These are phyloP conservation scores for Monoplex corrugatus DNA, from an alignment of 2,888 invertebrate genomes.

Conservation along the genomic window DNA sequence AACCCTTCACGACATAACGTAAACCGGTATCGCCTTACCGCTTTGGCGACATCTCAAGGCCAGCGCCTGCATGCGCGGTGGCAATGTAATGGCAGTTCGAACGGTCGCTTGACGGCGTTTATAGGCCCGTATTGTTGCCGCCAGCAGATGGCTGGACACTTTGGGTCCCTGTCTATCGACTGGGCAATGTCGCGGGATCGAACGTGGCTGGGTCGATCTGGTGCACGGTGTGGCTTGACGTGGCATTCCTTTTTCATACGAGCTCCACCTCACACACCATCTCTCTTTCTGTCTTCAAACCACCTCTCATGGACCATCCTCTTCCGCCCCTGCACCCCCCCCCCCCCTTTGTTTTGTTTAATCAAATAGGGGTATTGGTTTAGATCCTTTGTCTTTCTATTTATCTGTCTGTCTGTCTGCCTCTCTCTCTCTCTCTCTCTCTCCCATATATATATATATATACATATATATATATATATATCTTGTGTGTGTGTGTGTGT, in stretches of 20 bases:
- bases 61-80: background rate
- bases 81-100: background rate
- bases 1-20: conserved; percentile 34
- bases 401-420: conserved; percentile 3
- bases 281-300: no score
- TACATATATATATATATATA: no score
- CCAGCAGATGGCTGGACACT: conserved; percentile 9
- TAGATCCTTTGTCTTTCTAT: background rate
- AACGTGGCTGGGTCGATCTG: background rate
- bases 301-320: background rate
- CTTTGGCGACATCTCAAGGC: conserved; percentile 20
- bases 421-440: conserved; percentile 23
- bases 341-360: background rate
- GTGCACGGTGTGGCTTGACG: background rate
- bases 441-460: no score
- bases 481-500: background rate
- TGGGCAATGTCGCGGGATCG: background rate
- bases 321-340: background rate
- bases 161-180: background rate
- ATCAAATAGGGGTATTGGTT: background rate
- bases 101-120: background rate
- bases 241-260: no score
- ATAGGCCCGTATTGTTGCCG: background rate
- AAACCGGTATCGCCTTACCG: conserved; percentile 24
- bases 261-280: no score